Evolutionary conservation across 1,140 invertebrate genomes (phyloP), one percentile per base, ranked within the genome.

Genomic region (Drosophila arawakana): DNA sequence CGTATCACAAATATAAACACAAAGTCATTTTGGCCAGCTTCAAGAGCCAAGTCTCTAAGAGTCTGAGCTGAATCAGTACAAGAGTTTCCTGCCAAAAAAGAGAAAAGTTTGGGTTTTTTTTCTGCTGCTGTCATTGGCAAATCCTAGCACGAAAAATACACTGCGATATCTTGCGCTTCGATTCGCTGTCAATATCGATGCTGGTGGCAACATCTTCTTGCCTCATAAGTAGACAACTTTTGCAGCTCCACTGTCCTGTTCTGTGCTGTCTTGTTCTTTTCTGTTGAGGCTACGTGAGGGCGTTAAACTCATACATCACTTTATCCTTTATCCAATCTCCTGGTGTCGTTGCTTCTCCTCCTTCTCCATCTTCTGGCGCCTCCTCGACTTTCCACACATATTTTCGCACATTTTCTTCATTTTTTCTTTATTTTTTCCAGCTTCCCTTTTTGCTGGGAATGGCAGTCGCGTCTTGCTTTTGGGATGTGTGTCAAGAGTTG

Each of bases 281-380:
- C 73, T 73, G 80, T 65, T 21, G 61, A 66, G 59, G 69, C 65
- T 66, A 89, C 84, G 82, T 88, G 83, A 79, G 88, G 88, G 88
- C 88, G 88, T 91, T 91, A 91, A 91, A 91, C 88, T 80, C 88
- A 91, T 91, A 80, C 83, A 91, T 91, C 88, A 91, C 88, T 88
- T 81, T 80, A 88, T 83, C 78, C 70, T 72, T 55, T 69, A 65
- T 80, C 54, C 77, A 57, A 63, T 59, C 50, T 73, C 47, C 61
- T 58, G 68, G 57, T 63, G 39, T 39, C 49, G 34, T 55, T 39
- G 3, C 35, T 10, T 8, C 35, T 34, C 3, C 50, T 34, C 50
- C n/a, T 10, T 52, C 50, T 47, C 30, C 4, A 1, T 15, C 15
- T 1, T 10, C 9, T 21, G 7, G 9, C 6, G 18, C 11, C 8